Evolutionary conservation across 2,888 invertebrate genomes (phyloP).

Genomic region (Calameuta idolon): DNA sequence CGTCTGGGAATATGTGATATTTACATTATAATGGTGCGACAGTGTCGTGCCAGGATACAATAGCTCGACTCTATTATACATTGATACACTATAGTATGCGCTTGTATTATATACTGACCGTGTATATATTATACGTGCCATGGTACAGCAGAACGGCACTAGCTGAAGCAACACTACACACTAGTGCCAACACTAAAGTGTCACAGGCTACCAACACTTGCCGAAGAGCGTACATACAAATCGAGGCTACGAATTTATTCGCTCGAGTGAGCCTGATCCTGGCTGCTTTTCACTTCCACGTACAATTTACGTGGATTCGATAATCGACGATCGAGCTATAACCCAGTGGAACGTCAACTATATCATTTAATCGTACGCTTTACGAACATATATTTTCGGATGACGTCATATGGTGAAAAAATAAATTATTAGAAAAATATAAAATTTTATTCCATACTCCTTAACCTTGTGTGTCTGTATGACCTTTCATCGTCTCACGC

Average conservation of each 20-base stretch:
- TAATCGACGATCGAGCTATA: not conserved
- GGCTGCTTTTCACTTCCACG: not conserved
- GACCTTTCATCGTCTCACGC: not conserved
- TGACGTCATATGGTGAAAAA: not conserved
- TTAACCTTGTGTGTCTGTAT: not conserved
- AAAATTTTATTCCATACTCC: not conserved
- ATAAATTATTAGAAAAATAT: not conserved
- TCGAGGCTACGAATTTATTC: not conserved
- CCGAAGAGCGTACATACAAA: not conserved
- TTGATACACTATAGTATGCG: constrained; percentile 11
- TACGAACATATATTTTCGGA: not conserved
- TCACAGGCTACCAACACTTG: not conserved
- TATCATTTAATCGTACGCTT: not conserved
- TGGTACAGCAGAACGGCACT: not conserved
- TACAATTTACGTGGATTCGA: not conserved
- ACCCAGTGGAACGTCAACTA: not conserved
- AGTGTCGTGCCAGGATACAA: constrained; percentile 31
- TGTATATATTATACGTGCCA: not conserved
- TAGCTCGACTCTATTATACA: constrained; percentile 42
- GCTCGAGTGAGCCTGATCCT: not conserved
- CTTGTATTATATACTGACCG: not conserved
- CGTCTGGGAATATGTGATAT: constrained; percentile 54
- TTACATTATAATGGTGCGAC: constrained; percentile 55
- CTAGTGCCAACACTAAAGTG: not conserved
- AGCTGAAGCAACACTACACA: not conserved